phyloP scores from a whole-genome alignment of 2,113 vertebrate species.

The Andinoacara biseriatus region DNA sequence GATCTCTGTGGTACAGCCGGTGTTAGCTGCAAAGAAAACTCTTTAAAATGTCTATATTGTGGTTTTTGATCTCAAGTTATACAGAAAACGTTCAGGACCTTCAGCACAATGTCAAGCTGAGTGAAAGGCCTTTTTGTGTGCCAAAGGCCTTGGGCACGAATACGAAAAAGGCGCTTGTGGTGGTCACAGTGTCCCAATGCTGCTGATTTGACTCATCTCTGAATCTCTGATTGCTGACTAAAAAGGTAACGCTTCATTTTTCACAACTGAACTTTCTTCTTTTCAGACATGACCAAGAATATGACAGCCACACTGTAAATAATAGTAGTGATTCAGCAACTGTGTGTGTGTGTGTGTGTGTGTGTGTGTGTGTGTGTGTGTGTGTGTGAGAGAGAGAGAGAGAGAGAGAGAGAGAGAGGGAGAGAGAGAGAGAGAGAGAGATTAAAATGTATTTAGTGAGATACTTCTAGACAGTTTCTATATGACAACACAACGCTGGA shows the following conservation, averaged over 20 bases:
- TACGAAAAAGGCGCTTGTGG: neutral
- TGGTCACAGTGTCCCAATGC: neutral
- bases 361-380: too few relatives aligned
- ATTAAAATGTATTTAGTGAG: neutral
- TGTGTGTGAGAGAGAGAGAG: neutral
- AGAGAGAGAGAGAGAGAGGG: too few relatives aligned
- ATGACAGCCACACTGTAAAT: neutral
- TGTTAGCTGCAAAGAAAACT: neutral
- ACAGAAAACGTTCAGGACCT: neutral
- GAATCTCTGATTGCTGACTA: neutral
- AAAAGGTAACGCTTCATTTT: neutral
- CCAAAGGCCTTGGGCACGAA: neutral
- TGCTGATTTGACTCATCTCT: neutral
- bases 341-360: too few relatives aligned
- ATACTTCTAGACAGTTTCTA: neutral
- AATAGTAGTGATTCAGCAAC: too few relatives aligned
- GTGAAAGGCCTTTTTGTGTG: neutral
- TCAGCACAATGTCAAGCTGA: too few relatives aligned
- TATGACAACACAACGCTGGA: too few relatives aligned
- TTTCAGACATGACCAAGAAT: neutral
- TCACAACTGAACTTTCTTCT: neutral
- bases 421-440: too few relatives aligned
- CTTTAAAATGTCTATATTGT: neutral
- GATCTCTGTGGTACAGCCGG: too few relatives aligned
- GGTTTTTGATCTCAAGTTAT: neutral